A percentile compares a stretch with the other conserved stretches of the same genome.
Evolutionary conservation across 2,888 invertebrate species (phyloP).

Genomic region (Hydrotaea cyrtoneurina): DNA sequence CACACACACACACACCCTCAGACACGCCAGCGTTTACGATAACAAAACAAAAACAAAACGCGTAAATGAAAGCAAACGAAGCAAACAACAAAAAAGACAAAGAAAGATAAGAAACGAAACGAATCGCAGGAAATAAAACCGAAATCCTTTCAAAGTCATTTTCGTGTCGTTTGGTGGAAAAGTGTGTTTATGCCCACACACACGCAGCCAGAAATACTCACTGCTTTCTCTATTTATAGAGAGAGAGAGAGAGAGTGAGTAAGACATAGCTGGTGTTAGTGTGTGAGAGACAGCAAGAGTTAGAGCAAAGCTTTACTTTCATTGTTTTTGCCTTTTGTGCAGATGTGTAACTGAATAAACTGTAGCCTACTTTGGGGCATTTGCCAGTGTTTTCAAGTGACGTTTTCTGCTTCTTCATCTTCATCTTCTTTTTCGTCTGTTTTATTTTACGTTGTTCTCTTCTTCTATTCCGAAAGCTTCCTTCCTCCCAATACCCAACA

Average conservation of each 20-base stretch:
- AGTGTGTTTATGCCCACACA: slow-evolving; percentile 13
- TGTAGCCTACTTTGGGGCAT: slow-evolving; percentile 58
- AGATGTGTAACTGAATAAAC: slow-evolving; percentile 32
- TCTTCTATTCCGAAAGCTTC: slow-evolving; percentile 7
- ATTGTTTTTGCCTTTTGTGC: neutral
- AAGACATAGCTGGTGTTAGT: neutral
- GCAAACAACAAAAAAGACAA: neutral
- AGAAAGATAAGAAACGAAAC: neutral
- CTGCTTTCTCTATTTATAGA: neutral
- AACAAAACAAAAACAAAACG: slow-evolving; percentile 25
- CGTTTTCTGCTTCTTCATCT: neutral
- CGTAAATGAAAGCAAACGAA: slow-evolving; percentile 9
- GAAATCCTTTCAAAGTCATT: slow-evolving; percentile 64
- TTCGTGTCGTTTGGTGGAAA: slow-evolving; percentile 39
- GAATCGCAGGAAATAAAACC: neutral
- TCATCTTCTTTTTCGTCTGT: too few relatives aligned
- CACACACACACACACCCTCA: slow-evolving; percentile 4
- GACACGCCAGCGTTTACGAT: neutral
- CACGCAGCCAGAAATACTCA: neutral
- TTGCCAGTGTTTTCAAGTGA: neutral
- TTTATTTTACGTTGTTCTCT: neutral
- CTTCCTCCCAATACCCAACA: neutral
- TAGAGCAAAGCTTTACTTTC: neutral
- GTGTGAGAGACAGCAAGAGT: neutral
- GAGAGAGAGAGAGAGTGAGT: slow-evolving; percentile 31